Evolutionary conservation across 2,888 invertebrate genomes (phyloP), one percentile per base, ranked within the genome.

Genomic region (Metallyticus violacea): DNA sequence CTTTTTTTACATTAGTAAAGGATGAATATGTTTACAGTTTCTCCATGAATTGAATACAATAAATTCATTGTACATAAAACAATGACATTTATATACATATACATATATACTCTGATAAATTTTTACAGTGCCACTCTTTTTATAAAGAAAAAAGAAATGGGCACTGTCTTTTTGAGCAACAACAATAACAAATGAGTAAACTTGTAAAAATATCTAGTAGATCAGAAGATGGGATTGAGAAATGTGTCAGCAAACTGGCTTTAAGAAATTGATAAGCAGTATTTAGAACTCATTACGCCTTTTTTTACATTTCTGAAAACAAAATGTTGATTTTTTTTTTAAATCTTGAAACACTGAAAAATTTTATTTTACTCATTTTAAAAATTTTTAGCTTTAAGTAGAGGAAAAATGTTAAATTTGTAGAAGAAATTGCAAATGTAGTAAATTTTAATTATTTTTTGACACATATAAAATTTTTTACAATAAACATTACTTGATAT

Each of bases 261-360:
- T 81, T 62, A 62, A 29, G 81, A 86, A 62, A 62, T 62, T 62
- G 6, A 81, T 81, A 40, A 30, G 29, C n/a, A 81, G 25, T 29
- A 27, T 82, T 87, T 87, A 87, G 87, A 87, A 87, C 85, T 87
- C 85, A 85, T 87, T 87, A 87, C 87, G 87, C 87, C 87, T 87
- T 82, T 84, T 83, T 25, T 81, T 30, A 81, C 40, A 40, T 81
- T 81, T 30, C 30, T 5, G 40, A 40, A 84, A 83, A 86, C 40
- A 25, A 86, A 85, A 62, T 62, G 86, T 83, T 84, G 79, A 29
- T 84, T 26, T 77, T 28, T 81, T 85, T 9, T 62, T 81, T 85
- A 26, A n/a, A 85, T 77, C n/a, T 81, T 26, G 76, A 26, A 22
- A 82, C 77, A 77, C 40, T n/a, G 6, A 29, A 27, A 26, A 25